Percentiles rank a stretch among this genome's conserved stretches.
These are phyloP conservation scores for Dendropsophus ebraccatus DNA, from an alignment of 2,113 vertebrate species.

Conservation along the genomic window DNA sequence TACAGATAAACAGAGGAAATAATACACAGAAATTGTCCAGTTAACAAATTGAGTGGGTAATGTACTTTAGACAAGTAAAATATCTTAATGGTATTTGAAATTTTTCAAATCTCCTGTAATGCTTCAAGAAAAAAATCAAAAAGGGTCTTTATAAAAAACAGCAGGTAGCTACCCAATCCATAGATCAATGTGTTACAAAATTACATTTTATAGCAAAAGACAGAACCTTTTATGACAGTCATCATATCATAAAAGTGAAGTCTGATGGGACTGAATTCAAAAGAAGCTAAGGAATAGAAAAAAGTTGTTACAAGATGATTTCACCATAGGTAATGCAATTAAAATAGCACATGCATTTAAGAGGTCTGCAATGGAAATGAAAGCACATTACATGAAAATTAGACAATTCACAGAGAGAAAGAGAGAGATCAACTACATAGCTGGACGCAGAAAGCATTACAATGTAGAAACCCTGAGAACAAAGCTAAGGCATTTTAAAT, in stretches of 20 bases:
- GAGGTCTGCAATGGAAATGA: background rate
- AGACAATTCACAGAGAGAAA: background rate
- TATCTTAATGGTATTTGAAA: conserved; percentile 4
- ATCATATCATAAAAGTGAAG: conserved; percentile 37
- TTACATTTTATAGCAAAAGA: conserved; percentile 41
- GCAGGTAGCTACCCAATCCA: conserved; percentile 33
- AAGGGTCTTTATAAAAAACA: conserved; percentile 17
- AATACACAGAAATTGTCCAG: background rate
- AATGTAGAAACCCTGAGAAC: background rate
- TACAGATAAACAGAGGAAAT: background rate
- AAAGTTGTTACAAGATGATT: conserved; percentile 28
- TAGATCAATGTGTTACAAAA: conserved; percentile 37
- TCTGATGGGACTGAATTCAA: conserved; percentile 33
- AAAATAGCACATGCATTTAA: conserved; percentile 8
- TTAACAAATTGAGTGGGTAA: conserved; percentile 2
- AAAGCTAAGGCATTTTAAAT: background rate
- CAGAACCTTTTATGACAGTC: conserved; percentile 38
- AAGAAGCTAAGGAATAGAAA: conserved; percentile 19
- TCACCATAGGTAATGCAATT: conserved; percentile 47
- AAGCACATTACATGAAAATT: conserved; percentile 14
- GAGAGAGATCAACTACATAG: conserved; percentile 2
- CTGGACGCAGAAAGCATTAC: background rate
- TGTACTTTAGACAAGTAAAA: conserved; percentile 11
- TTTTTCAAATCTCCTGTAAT: conserved; percentile 17
- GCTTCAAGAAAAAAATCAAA: background rate